Conservation (phyloP, 2,888 invertebrate genomes). For the Pteria penguin region DNA sequence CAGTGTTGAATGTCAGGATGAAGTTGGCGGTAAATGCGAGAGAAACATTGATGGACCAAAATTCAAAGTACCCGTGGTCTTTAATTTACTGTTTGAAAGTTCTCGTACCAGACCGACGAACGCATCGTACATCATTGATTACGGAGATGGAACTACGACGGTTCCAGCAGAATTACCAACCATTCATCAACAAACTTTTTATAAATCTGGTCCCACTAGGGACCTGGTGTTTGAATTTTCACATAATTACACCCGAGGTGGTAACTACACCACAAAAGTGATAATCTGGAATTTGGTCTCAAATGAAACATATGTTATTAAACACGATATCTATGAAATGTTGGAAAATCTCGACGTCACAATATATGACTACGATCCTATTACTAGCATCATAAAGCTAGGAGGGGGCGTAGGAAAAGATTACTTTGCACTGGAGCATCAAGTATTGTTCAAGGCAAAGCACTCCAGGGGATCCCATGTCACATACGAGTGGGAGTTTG, state of each 20-base stretch:
- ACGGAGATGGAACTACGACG: conserved; percentile 44
- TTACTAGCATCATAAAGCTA: conserved; percentile 18
- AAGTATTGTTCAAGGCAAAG: conserved; percentile 42
- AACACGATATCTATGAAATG: conserved; percentile 47
- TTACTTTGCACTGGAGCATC: conserved; percentile 48
- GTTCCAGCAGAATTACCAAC: conserved; percentile 20
- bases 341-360: conserved; percentile 36
- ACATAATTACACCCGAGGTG: conserved; percentile 46
- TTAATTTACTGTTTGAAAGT: conserved; percentile 35
- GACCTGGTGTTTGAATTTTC: conserved; percentile 34
- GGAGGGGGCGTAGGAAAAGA: conserved; percentile 39
- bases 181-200: neutral
- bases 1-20: neutral
- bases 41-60: conserved; percentile 39
- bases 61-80: conserved; percentile 14
- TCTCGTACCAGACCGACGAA: conserved; percentile 35
- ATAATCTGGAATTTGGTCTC: conserved; percentile 54
- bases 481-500: conserved; percentile 51
- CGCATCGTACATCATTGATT: conserved; percentile 53
- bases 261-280: conserved; percentile 47
- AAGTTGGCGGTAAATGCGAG: neutral
- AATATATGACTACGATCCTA: conserved; percentile 34
- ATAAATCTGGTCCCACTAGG: conserved; percentile 1
- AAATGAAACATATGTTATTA: conserved; percentile 37
- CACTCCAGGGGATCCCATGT: conserved; percentile 50